Evolutionary conservation across 2,113 vertebrate species (phyloP), one percentile per base, ranked within the genome.

Genomic region (Heterotilapia buettikoferi): DNA sequence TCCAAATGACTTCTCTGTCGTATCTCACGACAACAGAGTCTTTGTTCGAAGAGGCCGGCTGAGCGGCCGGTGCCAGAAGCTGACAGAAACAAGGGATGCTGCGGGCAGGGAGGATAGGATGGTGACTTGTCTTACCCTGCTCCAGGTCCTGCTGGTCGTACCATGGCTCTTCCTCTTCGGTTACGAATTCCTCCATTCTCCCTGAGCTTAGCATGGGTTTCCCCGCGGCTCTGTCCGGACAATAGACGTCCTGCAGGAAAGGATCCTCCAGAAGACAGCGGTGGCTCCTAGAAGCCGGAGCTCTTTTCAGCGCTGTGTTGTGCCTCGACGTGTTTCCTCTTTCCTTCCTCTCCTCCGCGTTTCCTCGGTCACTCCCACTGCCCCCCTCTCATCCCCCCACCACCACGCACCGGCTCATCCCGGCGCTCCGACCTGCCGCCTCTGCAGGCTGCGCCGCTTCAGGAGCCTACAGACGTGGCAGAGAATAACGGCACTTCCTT

Each of bases 141-240:
- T 99, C 98, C 95, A 99, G 97, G 92, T 99, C 98, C 93, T 98
- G 98, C 91, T 99, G 98, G 93, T 98, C 98, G 94, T 99, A 99
- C 98, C 98, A 99, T 57, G 98, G 97, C 93, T 99, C 98, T 87
- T 99, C 98, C 92, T 99, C 98, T 90, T 98, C 98, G 47, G 97
- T 98, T 31, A 98, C 95, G 84, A 98, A 98, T 94, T 99, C 98
- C 87, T 98, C 98, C 98, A 99, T 99, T 87, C 92, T 97, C 91
- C 96, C 96, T 54, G 97, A 94, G 81, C 96, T 97, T 80, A 98
- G 94, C 97, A 97, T 97, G 88, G 87, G 86, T 31, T 84, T 52
- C 24, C 47, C 53, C 38, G 38, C 56, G n/a, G 18, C 33, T 68
- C 18, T 26, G 83, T 5, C 18, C 5, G 82, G 89, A 94, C 91